Evolutionary conservation across 1,140 invertebrate genomes (phyloP).

Genomic region (Triops cancriformis): DNA sequence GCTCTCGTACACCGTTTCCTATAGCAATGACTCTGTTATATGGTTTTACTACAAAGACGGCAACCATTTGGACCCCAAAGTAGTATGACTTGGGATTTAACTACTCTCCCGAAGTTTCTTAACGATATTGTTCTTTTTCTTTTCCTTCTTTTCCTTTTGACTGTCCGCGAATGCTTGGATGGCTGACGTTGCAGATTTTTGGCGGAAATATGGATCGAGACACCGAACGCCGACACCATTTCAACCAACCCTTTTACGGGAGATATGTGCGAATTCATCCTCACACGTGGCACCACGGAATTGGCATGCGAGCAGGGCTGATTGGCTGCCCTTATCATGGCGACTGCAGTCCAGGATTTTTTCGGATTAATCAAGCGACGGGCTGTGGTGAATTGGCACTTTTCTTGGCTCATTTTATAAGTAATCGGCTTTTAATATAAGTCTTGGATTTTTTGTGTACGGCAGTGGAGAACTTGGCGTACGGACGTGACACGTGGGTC

Average conservation of each 20-base stretch:
- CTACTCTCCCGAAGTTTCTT: not conserved
- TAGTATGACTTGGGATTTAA: constrained; percentile 31
- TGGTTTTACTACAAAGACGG: constrained; percentile 53
- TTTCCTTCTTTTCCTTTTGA: not conserved
- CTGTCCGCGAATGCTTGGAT: not conserved
- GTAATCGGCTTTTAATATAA: not conserved
- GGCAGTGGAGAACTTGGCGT: constrained; percentile 49
- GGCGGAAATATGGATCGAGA: constrained; percentile 49
- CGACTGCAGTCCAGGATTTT: constrained; percentile 44
- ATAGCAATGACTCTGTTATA: constrained; percentile 47
- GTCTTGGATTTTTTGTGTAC: constrained; percentile 18
- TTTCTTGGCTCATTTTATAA: not conserved
- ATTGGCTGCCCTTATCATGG: constrained; percentile 48
- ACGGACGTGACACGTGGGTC: constrained; percentile 46
- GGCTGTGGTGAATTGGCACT: constrained; percentile 44
- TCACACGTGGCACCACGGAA: constrained; percentile 44
- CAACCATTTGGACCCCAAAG: constrained; percentile 48
- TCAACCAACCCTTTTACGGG: constrained; percentile 48
- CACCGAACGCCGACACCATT: constrained; percentile 46
- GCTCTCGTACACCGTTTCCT: constrained; percentile 47
- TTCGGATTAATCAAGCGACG: constrained; percentile 45
- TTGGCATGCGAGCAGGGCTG: constrained; percentile 45
- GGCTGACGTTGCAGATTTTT: constrained; percentile 41
- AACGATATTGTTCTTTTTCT: not conserved
- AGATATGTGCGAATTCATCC: constrained; percentile 48